phyloP scores from a whole-genome alignment of 2,888 invertebrate species.

The Drosophila subsilvestris region DNA sequence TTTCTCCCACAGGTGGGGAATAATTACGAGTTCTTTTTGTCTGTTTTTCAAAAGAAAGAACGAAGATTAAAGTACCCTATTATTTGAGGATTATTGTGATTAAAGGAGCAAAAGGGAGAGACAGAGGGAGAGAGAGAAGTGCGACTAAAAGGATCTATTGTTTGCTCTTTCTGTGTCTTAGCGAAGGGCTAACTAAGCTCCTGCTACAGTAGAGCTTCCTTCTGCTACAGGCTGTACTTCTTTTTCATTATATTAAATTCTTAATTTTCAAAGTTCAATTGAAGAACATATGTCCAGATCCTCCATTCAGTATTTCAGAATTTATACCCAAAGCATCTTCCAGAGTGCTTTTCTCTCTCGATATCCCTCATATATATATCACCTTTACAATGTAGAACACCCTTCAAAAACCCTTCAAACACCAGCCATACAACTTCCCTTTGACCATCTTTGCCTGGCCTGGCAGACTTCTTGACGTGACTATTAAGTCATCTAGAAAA shows the following conservation, averaged over 20 bases:
- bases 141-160: neutral
- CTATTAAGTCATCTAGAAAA: constrained; percentile 33
- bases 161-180: neutral
- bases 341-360: no score
- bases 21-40: constrained; percentile 53
- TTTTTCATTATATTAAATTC: no score
- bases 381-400: no score
- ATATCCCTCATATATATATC: no score
- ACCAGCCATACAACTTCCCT: neutral
- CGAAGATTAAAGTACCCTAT: neutral
- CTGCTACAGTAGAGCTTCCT: neutral
- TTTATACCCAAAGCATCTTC: no score
- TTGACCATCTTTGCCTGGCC: neutral
- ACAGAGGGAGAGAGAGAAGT: neutral
- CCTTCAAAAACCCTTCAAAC: neutral
- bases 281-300: no score
- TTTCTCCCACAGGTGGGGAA: constrained; percentile 36
- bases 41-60: constrained; percentile 29
- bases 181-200: no score
- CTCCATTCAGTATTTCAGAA: no score
- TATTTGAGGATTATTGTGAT: neutral
- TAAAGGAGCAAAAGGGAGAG: neutral
- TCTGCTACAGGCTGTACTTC: no score
- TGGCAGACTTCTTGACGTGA: neutral
- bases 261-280: no score